Evolutionary conservation across 2,113 vertebrate genomes (phyloP), one percentile per base, ranked within the genome.

Genomic region (Lanius collurio): DNA sequence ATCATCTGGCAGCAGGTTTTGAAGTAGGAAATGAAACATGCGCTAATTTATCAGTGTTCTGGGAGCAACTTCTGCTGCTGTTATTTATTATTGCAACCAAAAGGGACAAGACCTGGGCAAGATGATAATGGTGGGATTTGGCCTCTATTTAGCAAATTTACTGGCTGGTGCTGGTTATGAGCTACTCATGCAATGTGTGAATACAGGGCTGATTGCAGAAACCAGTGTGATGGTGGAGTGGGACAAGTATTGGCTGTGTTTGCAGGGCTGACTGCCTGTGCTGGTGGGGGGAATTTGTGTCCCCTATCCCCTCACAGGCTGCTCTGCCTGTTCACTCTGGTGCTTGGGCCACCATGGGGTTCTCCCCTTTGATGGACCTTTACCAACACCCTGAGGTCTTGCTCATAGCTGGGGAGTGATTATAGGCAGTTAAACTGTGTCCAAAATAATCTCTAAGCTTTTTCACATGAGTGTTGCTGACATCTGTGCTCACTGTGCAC

Each of bases 221-320:
- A 41, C 6, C 0, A 3, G 15, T 33, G 50, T 62, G 88, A 42
- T 39, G 85, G 53, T 9, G 4, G 69, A 41, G 55, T 9, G 55
- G 79, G 57, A 57, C 6, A 31, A 15, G 14, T 4, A 23, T 56
- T 73, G 64, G 42, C 55, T 37, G 56, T 46, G 23, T 39, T 57
- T 37, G 47, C 52, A 55, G 56, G 4, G 60, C n/a, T 55, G 49
- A 2, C 18, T 80, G 28, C 50, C 57, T 27, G 47, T 2, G 5
- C 55, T 74, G 65, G 10, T 4, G 31, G 59, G 44, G 50, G 52
- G 16, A 49, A 52, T 67, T 69, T 0, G 0, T 42, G 59, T 65
- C 11, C 44, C 17, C 28, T 6, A 7, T 53, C 39, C 55, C 53
- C 26, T 91, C 15, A 1, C 3, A 20, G n/a, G 15, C 24, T 47